Evolutionary conservation across 1,140 invertebrate genomes (phyloP), one percentile per base, ranked within the genome.

Genomic region (Drosophila pseudoobscura): DNA sequence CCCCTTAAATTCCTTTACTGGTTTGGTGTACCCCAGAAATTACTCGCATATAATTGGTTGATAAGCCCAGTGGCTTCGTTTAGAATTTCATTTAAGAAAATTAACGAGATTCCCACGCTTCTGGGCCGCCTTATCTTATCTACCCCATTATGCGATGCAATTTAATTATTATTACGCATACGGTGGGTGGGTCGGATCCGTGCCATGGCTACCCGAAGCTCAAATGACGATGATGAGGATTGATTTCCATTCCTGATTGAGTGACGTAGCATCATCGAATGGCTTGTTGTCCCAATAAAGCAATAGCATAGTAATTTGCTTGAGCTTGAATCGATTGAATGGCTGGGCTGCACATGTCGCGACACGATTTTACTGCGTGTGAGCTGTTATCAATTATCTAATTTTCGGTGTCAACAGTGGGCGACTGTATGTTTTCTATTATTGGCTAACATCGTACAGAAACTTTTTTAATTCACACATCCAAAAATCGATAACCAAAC

Each of bases 401-500:
- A 78, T 78, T 78, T 51, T 47, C 35, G 62, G 47, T 71, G 79
- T 74, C 79, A 82, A 82, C 55, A 59, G 68, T 45, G 29, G 31
- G 47, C 22, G 39, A 70, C 65, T 53, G 24, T 41, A 44, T 70
- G 46, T 22, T 41, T 51, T 70, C 35, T 50, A 22, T 57, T 39
- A 57, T 41, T 68, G 13, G 35, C 8, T 9, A 15, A 57, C 4
- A 56, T 69, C 24, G 54, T 55, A 64, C 47, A 22, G 57, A 71
- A 58, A 74, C 73, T 64, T 45, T 71, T 83, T 69, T 62, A 78
- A 83, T 82, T 82, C 52, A 83, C 78, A 82, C 78, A 51, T 74
- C 8, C 6, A n/a, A 7, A 13, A 60, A 56, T 55, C 50, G 56
- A 51, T 70, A 58, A 68, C 39, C 53, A 61, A 66, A 73, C n/a